phyloP scores from a whole-genome alignment of 2,888 invertebrate species.

The Aplocera efformata region DNA sequence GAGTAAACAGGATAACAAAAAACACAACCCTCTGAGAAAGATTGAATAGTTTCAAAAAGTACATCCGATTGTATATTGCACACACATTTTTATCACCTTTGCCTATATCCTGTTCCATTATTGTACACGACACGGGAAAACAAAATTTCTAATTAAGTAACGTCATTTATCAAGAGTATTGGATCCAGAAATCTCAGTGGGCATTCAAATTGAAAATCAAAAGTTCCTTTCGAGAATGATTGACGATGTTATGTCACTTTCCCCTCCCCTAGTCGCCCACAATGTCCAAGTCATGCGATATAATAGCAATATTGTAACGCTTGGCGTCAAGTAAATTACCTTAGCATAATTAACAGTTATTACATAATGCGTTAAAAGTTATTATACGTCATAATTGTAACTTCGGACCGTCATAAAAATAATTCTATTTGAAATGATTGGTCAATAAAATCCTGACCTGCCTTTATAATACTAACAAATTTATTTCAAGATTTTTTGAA shows the following conservation, averaged over 20 bases:
- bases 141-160: conserved; percentile 52
- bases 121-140: conserved; percentile 30
- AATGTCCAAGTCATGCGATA: conserved; percentile 70
- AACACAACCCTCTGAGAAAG: conserved; percentile 54
- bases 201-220: conserved; percentile 73
- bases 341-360: conserved; percentile 59
- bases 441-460: conserved; percentile 23
- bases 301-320: conserved; percentile 72
- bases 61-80: conserved; percentile 50
- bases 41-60: conserved; percentile 46
- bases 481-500: conserved; percentile 6
- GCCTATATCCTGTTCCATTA: conserved; percentile 39
- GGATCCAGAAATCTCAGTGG: conserved; percentile 60
- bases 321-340: conserved; percentile 64
- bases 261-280: conserved; percentile 59
- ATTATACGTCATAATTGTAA: conserved; percentile 29
- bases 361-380: conserved; percentile 41
- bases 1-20: conserved; percentile 64
- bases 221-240: conserved; percentile 70
- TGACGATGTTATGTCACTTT: conserved; percentile 70
- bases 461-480: conserved; percentile 10
- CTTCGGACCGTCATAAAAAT: conserved; percentile 26
- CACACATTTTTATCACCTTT: conserved; percentile 48
- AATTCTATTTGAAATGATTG: conserved; percentile 27
- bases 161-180: conserved; percentile 64